phyloP scores from a whole-genome alignment of 2,888 invertebrate genomes.

The Rapana venosa region DNA sequence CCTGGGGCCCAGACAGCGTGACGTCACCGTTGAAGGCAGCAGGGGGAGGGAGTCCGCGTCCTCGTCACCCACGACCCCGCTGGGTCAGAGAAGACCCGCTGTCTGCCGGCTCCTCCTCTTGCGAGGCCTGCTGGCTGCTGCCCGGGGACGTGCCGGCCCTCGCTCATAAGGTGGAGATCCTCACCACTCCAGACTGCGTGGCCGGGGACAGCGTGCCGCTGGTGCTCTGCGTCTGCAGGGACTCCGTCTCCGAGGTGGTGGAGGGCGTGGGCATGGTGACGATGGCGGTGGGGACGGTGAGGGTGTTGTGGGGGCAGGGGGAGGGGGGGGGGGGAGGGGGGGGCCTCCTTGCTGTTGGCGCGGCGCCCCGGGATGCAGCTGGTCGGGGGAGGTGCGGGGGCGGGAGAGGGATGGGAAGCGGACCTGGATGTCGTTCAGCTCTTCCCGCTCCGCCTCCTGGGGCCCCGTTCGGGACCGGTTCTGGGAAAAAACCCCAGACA shows the following conservation, averaged over 20 bases:
- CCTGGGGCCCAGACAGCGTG: too few species aligned
- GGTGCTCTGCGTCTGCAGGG: conserved; percentile 65
- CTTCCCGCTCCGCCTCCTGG: conserved; percentile 65
- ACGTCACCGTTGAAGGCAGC: too few species aligned
- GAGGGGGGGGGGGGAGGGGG: conserved; percentile 54
- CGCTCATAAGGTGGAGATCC: conserved; percentile 69
- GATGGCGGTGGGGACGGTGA: conserved; percentile 72
- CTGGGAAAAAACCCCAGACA: background rate
- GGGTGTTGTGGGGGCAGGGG: conserved; percentile 63
- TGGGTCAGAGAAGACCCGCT: too few species aligned
- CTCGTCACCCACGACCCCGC: too few species aligned
- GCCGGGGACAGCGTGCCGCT: conserved; percentile 62
- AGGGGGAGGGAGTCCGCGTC: too few species aligned
- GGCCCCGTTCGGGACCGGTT: conserved; percentile 40
- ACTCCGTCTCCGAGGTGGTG: conserved; percentile 70
- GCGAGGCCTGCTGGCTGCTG: too few species aligned
- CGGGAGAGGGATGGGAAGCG: conserved; percentile 66
- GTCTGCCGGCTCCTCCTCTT: too few species aligned
- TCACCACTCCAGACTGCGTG: conserved; percentile 60
- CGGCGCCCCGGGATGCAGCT: conserved; percentile 26
- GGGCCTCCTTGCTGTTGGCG: conserved; percentile 56
- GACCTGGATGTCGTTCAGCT: conserved; percentile 73
- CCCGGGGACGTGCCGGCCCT: background rate
- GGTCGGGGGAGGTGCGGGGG: conserved; percentile 69
- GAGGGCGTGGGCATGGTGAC: conserved; percentile 70